A percentile compares a stretch with the other conserved stretches of the same genome.
These are phyloP conservation scores for Aelia acuminata DNA, from an alignment of 2,888 invertebrate genomes.

Conservation along the genomic window DNA sequence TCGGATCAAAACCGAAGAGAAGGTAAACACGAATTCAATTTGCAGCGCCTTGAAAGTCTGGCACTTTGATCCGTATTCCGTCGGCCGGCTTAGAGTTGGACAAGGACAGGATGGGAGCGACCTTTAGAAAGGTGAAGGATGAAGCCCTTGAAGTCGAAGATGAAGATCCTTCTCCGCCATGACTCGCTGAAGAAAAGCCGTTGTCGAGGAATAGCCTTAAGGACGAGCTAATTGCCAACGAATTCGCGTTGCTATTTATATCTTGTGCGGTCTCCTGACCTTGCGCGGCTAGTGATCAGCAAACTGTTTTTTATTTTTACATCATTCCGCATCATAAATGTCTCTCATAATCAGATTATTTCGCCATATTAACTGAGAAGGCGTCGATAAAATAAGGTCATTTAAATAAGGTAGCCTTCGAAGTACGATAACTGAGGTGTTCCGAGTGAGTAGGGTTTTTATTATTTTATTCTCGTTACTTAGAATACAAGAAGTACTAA, in stretches of 20 bases:
- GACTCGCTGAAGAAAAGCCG: background rate
- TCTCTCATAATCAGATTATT: background rate
- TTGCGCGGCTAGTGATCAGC: background rate
- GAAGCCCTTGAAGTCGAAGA: background rate
- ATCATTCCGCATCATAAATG: background rate
- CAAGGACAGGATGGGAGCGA: background rate
- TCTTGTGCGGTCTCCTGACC: conserved; percentile 23
- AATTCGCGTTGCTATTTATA: background rate
- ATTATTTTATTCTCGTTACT: no score
- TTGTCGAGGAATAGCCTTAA: background rate
- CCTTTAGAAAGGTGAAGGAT: conserved; percentile 34
- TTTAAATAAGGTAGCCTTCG: no score
- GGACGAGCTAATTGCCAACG: conserved; percentile 22
- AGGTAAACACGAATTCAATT: background rate
- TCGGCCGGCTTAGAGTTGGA: background rate
- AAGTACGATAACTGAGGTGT: no score
- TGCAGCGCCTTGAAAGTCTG: background rate
- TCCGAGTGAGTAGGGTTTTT: no score
- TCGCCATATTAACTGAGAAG: background rate
- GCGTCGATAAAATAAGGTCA: background rate
- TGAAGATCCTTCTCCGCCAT: background rate
- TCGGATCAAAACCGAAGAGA: background rate
- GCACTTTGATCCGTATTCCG: background rate
- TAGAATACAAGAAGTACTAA: no score
- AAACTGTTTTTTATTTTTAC: background rate